These are phyloP conservation scores for Sebastes fasciatus DNA, from an alignment of 2,113 vertebrate genomes.

Conservation along the genomic window DNA sequence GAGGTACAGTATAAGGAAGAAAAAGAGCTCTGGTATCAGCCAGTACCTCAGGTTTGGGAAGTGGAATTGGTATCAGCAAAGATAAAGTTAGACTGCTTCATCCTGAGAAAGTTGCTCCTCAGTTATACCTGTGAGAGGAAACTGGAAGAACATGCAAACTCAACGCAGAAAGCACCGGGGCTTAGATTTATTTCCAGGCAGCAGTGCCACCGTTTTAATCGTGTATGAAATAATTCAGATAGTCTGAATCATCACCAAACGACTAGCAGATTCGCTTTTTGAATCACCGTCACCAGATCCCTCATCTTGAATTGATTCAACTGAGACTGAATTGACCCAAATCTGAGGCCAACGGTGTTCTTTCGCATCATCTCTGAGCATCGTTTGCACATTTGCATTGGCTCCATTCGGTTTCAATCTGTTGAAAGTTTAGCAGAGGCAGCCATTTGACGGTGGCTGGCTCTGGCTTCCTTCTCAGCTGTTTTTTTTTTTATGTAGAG, in stretches of 20 bases:
- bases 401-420: slow-evolving; percentile 3
- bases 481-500: not conserved
- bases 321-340: slow-evolving; percentile 52
- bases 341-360: slow-evolving; percentile 34
- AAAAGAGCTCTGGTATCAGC: not conserved
- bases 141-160: not conserved
- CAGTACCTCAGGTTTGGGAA: not conserved
- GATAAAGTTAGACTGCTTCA: not conserved
- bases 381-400: slow-evolving; percentile 43
- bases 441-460: slow-evolving; percentile 10
- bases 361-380: slow-evolving; percentile 33
- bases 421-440: slow-evolving; percentile 34
- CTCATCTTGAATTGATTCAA: slow-evolving; percentile 61
- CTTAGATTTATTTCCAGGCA: not conserved
- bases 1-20: not conserved
- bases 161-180: not conserved
- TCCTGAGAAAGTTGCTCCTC: not conserved
- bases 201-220: not conserved
- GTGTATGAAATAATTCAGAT: slow-evolving; percentile 15
- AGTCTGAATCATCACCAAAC: slow-evolving; percentile 39
- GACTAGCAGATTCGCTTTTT: slow-evolving; percentile 23
- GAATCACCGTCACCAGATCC: slow-evolving; percentile 23
- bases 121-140: not conserved
- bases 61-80: not conserved
- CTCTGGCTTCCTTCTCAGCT: not conserved